These are phyloP conservation scores for Glyptemys insculpta DNA, from an alignment of 2,797 vertebrate genomes.

Conservation along the genomic window DNA sequence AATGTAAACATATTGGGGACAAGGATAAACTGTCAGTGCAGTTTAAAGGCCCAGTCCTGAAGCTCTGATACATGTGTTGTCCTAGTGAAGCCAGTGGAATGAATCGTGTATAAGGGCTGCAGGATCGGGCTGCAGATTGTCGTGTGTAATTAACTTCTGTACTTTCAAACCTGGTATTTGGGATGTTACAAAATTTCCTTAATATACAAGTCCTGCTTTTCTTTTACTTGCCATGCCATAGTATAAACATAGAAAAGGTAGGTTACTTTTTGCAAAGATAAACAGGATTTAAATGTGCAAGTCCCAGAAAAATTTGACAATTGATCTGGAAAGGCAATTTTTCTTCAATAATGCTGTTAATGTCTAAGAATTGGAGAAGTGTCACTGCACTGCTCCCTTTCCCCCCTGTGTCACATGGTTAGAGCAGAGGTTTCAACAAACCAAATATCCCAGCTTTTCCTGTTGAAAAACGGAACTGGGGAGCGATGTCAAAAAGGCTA, in stretches of 20 bases:
- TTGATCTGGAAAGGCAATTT: neutral
- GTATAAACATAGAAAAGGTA: neutral
- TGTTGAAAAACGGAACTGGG: neutral
- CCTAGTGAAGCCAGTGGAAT: neutral
- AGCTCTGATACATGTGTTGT: neutral
- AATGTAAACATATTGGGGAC: neutral
- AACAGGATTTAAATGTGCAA: neutral
- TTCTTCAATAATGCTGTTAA: neutral
- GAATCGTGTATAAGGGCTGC: neutral
- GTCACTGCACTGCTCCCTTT: neutral
- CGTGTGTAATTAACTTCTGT: neutral
- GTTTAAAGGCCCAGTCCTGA: neutral
- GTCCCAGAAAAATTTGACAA: neutral
- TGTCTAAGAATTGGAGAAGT: neutral
- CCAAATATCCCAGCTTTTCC: neutral
- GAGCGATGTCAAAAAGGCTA: slow-evolving; percentile 7
- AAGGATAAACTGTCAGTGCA: neutral
- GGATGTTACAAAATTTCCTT: neutral
- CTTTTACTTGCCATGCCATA: neutral
- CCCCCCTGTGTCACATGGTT: neutral
- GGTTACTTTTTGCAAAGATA: neutral
- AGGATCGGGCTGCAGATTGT: neutral
- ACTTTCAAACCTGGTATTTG: neutral
- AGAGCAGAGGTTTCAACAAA: slow-evolving; percentile 20
- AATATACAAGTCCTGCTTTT: neutral